Percentiles rank a stretch among this genome's conserved stretches.
These are phyloP conservation scores for Caenorhabditis sp. DNA, from an alignment of 2,888 invertebrate genomes.

Conservation along the genomic window DNA sequence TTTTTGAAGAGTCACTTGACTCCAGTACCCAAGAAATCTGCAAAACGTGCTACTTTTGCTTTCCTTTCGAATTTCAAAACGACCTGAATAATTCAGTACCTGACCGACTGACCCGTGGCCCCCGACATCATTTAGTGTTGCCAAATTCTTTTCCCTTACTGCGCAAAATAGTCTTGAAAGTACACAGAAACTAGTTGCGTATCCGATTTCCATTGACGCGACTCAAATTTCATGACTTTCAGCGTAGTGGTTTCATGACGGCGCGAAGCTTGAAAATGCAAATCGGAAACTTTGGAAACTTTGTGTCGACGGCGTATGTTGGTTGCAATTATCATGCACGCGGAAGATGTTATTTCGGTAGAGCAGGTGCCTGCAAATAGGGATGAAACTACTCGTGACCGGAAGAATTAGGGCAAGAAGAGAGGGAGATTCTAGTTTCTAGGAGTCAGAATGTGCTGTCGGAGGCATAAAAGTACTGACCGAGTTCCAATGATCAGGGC, in stretches of 20 bases:
- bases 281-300: slow-evolving; percentile 42
- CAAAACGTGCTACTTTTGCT: background rate
- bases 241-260: slow-evolving; percentile 21
- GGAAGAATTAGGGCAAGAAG: background rate
- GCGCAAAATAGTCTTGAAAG: slow-evolving; percentile 31
- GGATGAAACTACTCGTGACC: slow-evolving; percentile 10
- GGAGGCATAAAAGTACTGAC: background rate
- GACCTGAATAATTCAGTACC: slow-evolving; percentile 16
- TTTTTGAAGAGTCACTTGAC: background rate
- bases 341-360: slow-evolving; percentile 18
- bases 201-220: slow-evolving; percentile 46
- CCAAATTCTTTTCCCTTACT: slow-evolving; percentile 12
- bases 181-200: slow-evolving; percentile 58
- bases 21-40: background rate
- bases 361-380: slow-evolving; percentile 6
- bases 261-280: slow-evolving; percentile 11
- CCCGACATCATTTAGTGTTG: slow-evolving; percentile 31
- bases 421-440: background rate
- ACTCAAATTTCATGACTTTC: slow-evolving; percentile 58
- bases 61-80: background rate
- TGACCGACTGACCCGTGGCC: background rate
- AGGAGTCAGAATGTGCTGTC: background rate
- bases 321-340: slow-evolving; percentile 18
- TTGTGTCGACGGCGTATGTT: background rate
- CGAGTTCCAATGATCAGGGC: slow-evolving; percentile 7